Conservation (phyloP, 2,888 invertebrate genomes). For the Lasioglossum figueresi region DNA sequence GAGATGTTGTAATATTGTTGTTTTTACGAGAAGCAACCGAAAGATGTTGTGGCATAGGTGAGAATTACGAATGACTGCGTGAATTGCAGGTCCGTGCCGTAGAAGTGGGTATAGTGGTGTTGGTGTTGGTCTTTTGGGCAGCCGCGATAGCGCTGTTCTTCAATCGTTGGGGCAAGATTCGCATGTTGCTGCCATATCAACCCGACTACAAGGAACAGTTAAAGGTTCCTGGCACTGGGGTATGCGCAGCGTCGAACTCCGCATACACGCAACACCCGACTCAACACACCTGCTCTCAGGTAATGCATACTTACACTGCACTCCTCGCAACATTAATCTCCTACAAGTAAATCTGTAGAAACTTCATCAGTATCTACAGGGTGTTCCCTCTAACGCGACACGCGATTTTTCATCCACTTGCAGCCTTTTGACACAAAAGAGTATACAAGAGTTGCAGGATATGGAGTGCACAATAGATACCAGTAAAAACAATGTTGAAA, state of each 20-base stretch:
- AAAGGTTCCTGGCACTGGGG: conserved; percentile 91
- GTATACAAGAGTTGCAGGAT: too few species aligned
- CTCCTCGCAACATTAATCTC: conserved; percentile 16
- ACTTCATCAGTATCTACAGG: background rate
- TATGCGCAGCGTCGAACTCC: conserved; percentile 87
- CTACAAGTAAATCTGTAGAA: background rate
- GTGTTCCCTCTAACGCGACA: too few species aligned
- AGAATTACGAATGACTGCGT: conserved; percentile 42
- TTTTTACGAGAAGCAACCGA: background rate
- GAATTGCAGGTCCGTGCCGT: conserved; percentile 91
- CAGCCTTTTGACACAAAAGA: too few species aligned
- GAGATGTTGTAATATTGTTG: background rate
- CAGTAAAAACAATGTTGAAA: too few species aligned
- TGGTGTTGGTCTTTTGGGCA: conserved; percentile 94
- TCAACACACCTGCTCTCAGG: conserved; percentile 87
- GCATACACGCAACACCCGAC: conserved; percentile 86
- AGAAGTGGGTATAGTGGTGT: conserved; percentile 94
- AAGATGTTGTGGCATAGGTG: background rate
- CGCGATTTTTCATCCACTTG: too few species aligned
- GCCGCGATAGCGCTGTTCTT: conserved; percentile 95
- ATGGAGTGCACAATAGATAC: too few species aligned
- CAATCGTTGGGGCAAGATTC: conserved; percentile 97
- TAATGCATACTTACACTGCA: conserved; percentile 76
- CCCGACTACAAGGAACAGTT: conserved; percentile 96
- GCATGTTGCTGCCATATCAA: conserved; percentile 95